Percentiles rank a stretch among this genome's conserved stretches.
phyloP scores from a whole-genome alignment of 2,797 vertebrate species.

The Thripadectes ignobilis region DNA sequence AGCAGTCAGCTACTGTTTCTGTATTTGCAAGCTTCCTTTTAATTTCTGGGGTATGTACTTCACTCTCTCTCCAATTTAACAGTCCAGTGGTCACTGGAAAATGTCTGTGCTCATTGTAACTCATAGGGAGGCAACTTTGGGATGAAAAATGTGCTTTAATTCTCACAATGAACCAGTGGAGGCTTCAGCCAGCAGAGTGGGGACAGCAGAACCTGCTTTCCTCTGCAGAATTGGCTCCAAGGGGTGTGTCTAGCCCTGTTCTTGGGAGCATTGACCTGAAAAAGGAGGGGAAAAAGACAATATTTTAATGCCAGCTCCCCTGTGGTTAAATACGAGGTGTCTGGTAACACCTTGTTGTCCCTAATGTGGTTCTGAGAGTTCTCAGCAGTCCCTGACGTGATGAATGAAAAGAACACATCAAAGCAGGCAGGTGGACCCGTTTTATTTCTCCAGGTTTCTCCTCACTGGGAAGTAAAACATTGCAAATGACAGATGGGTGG shows the following conservation, averaged over 20 bases:
- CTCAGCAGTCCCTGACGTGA: neutral
- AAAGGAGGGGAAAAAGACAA: fast-evolving
- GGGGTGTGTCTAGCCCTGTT: neutral
- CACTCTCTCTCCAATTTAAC: too few relatives aligned
- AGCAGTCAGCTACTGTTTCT: neutral
- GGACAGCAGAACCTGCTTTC: neutral
- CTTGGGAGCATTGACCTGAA: neutral
- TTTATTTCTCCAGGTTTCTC: neutral
- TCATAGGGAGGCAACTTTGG: neutral
- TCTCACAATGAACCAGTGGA: neutral
- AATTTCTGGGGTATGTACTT: neutral
- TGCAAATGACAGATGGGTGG: neutral
- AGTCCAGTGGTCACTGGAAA: neutral
- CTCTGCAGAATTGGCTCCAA: neutral
- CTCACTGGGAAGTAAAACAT: neutral
- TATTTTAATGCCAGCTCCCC: neutral
- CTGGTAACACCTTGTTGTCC: neutral
- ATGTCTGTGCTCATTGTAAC: neutral
- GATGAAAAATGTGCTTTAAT: neutral
- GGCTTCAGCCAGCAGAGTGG: neutral
- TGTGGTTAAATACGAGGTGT: neutral
- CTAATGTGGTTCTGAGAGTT: neutral
- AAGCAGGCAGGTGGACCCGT: neutral
- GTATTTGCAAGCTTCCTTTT: neutral
- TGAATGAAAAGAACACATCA: neutral